Evolutionary conservation across 92 coral and sea anemone genomes (phyloP).

Genomic region (Porites evermanni): DNA sequence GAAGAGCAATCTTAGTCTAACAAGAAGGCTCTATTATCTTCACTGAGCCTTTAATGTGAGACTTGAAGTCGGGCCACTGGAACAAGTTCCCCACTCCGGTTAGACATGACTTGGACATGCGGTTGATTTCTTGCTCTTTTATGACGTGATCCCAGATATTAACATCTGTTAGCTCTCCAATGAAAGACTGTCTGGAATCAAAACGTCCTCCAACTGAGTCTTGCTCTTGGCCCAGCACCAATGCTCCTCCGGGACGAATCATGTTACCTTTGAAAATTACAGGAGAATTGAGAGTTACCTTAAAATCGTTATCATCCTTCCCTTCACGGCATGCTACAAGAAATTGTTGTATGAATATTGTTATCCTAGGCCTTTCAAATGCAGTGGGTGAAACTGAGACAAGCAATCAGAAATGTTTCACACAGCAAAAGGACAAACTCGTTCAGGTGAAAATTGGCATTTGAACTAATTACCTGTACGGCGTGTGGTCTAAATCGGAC

Average conservation of each 20-base stretch:
- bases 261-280: not conserved
- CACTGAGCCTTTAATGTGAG: constrained; percentile 20
- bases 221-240: constrained; percentile 48
- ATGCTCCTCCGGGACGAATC: constrained; percentile 20
- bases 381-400: too few species aligned
- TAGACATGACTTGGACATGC: not conserved
- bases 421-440: too few species aligned
- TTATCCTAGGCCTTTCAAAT: too few species aligned
- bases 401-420: too few species aligned
- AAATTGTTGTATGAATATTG: too few species aligned
- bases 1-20: not conserved
- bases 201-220: constrained; percentile 23
- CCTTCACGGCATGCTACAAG: too few species aligned
- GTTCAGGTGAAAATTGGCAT: too few species aligned
- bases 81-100: constrained; percentile 21
- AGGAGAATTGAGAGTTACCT: too few species aligned
- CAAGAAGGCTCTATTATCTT: not conserved
- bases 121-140: constrained; percentile 3
- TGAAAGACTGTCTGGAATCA: constrained; percentile 8
- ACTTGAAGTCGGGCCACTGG: constrained; percentile 15
- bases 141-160: constrained; percentile 39
- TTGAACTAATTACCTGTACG: too few species aligned
- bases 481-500: too few species aligned
- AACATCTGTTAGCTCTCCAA: constrained; percentile 39
- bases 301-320: too few species aligned